Base-by-base conservation (phyloP, 1,140 invertebrate genomes). In the Drosophila athabasca region DNA sequence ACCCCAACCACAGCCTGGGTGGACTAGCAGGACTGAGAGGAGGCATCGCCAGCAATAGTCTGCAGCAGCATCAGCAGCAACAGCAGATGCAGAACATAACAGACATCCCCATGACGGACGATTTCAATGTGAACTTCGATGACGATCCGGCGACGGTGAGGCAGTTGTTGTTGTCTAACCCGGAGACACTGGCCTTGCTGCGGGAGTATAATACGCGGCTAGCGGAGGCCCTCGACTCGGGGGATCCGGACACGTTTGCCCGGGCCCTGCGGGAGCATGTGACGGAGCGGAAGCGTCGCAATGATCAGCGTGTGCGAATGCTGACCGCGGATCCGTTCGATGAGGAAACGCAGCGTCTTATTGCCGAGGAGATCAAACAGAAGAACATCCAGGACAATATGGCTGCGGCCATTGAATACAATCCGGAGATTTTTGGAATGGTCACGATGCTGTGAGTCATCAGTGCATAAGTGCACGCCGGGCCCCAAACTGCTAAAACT, bases 331-430 rank as follows among this genome's bases (percentile, higher is more conserved):
- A 99, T 94, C 98, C 98, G 1, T 99, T 99, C 92, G 97, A 99
- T 92, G 95, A 96, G 2, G 97, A 98, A 92, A 97, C 97, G 0
- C 98, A 99, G 91, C 94, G 95, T 75, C 93, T 98, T 60, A 99
- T 99, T 82, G 98, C 97, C 13, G 98, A 98, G 91, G 97, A 99
- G 93, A 99, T 99, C 61, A 94, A 95, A 77, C 96, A 98, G 84
- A 97, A 98, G 90, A 99, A 99, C 92, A 98, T 99, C 64, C 97
- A 99, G 93, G 97, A 97, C 0, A 99, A 99, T 91, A 99, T 99
- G 98, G 97, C 99, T 90, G 97, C 97, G 1, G 98, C 98, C 1
- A 99, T 99, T 95, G 98, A 99, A 90, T 98, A 97, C 91, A 98
- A 98, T 93, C 98, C 98, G 0, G 98, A 99, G 92, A 98, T 97